These are phyloP conservation scores for Lasioglossum pauxillum DNA, from an alignment of 2,888 invertebrate species.

Conservation along the genomic window DNA sequence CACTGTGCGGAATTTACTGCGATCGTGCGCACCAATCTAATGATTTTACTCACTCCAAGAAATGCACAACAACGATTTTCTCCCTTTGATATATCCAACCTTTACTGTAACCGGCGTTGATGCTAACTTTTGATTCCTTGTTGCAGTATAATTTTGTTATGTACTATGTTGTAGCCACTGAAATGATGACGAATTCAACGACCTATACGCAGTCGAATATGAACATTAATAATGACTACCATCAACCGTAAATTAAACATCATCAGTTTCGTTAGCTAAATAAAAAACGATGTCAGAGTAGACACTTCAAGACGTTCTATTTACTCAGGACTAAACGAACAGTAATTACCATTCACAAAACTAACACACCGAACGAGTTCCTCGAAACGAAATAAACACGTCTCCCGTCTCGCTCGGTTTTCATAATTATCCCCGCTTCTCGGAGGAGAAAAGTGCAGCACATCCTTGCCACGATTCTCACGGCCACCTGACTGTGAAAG, in stretches of 20 bases:
- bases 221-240: too few relatives aligned
- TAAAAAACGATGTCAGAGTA: too few relatives aligned
- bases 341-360: neutral
- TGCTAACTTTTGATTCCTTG: too few relatives aligned
- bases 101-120: neutral
- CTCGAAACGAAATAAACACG: neutral
- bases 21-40: slow-evolving; percentile 20
- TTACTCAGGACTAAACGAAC: neutral
- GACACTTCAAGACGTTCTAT: neutral
- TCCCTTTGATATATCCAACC: neutral
- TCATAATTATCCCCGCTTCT: neutral
- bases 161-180: too few relatives aligned
- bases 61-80: neutral
- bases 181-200: too few relatives aligned
- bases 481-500: slow-evolving; percentile 33
- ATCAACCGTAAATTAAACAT: too few relatives aligned
- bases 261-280: too few relatives aligned
- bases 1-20: slow-evolving; percentile 29
- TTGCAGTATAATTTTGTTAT: too few relatives aligned
- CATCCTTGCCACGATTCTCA: slow-evolving; percentile 45
- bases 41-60: neutral
- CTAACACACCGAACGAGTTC: neutral
- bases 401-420: neutral
- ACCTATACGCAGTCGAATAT: too few relatives aligned
- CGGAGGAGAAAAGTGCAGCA: neutral